Percentiles rank a stretch among this genome's conserved stretches.
Conservation (phyloP, 2,797 vertebrate species). For the Octomys mimax region DNA sequence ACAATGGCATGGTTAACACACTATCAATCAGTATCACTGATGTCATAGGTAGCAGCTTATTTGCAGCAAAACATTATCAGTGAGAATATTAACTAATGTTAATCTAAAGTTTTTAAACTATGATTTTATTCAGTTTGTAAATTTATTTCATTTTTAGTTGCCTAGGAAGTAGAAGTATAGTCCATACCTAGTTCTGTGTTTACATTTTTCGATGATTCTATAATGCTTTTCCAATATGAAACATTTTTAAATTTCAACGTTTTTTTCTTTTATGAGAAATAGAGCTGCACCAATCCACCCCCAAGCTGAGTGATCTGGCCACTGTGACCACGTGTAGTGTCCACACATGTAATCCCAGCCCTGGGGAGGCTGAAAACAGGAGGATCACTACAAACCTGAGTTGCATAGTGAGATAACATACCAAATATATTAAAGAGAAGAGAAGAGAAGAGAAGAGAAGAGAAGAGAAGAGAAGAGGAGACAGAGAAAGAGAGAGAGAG, state of each 20-base stretch:
- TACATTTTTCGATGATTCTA: constrained; percentile 43
- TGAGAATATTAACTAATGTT: constrained; percentile 28
- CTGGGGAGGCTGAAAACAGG: too few species aligned
- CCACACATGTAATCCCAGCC: too few species aligned
- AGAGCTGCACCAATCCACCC: too few species aligned
- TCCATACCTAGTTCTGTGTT: constrained; percentile 38
- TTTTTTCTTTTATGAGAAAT: not conserved
- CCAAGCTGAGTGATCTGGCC: too few species aligned
- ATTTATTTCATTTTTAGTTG: constrained; percentile 52
- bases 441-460: too few species aligned
- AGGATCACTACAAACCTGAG: too few species aligned
- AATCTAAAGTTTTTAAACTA: constrained; percentile 58
- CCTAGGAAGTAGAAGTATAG: not conserved
- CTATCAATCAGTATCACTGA: not conserved
- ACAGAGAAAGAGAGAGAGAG: too few species aligned
- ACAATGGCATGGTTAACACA: not conserved
- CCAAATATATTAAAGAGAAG: too few species aligned
- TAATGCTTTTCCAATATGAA: constrained; percentile 40
- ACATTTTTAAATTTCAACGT: constrained; percentile 12
- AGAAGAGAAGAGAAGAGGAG: too few species aligned
- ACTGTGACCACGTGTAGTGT: too few species aligned
- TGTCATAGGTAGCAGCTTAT: constrained; percentile 6
- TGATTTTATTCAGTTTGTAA: constrained; percentile 32
- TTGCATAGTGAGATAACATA: too few species aligned
- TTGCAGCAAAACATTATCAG: constrained; percentile 47